phyloP scores from a whole-genome alignment of 2,113 vertebrate species.

The Chunga burmeisteri region DNA sequence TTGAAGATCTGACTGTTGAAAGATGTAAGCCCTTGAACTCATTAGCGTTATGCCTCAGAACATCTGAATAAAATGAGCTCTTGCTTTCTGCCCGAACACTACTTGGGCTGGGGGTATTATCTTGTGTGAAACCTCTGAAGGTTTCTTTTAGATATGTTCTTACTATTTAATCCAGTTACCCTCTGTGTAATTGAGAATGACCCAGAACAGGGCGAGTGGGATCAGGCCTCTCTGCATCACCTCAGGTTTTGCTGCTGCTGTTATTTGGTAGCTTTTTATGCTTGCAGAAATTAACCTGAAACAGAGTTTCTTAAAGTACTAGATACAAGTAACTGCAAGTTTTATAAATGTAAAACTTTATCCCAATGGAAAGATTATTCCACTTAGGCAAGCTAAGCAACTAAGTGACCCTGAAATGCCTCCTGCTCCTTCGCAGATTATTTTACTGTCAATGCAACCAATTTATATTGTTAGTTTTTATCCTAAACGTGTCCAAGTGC shows the following conservation, averaged over 20 bases:
- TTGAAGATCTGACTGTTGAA: not conserved
- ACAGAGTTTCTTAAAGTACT: not conserved
- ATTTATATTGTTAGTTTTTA: not conserved
- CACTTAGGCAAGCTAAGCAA: not conserved
- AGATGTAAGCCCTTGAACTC: not conserved
- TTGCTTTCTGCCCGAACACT: not conserved
- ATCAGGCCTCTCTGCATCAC: not conserved
- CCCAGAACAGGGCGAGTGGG: not conserved
- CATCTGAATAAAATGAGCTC: not conserved
- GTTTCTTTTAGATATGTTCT: not conserved
- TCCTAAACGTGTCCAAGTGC: not conserved
- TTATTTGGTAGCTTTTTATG: fast-evolving
- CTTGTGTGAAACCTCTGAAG: not conserved
- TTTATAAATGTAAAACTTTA: not conserved
- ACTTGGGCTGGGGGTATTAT: not conserved
- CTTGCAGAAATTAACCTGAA: not conserved
- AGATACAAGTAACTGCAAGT: not conserved
- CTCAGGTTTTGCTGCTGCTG: not conserved
- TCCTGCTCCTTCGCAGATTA: not conserved
- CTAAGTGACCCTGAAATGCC: not conserved
- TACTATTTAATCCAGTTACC: not conserved
- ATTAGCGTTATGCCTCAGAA: not conserved
- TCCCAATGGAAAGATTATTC: not conserved
- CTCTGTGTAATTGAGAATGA: not conserved
- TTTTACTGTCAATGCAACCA: not conserved